A percentile compares a stretch with the other conserved stretches of the same genome.
Conservation (phyloP, 2,888 invertebrate genomes). For the Scaptomyza parva region DNA sequence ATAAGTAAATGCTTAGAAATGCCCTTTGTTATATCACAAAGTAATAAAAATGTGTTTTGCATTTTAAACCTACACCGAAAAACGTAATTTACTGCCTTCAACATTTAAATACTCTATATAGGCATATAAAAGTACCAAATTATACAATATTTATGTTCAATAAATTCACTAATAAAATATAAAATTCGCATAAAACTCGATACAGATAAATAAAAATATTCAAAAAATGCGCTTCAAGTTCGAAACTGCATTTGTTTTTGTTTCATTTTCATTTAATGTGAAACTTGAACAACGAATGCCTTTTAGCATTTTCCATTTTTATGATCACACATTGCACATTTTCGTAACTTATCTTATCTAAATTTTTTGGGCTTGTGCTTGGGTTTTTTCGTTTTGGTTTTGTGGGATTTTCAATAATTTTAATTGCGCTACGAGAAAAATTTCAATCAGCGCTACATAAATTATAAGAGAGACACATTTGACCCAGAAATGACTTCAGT, state of each 20-base stretch:
- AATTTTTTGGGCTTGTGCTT: slow-evolving; percentile 35
- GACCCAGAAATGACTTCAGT: slow-evolving; percentile 72
- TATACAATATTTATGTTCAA: slow-evolving; percentile 3
- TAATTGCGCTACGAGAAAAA: slow-evolving; percentile 68
- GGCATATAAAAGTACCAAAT: slow-evolving; percentile 2
- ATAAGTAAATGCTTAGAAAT: no score
- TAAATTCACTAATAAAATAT: slow-evolving; percentile 33
- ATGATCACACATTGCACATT: slow-evolving; percentile 40
- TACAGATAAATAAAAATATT: slow-evolving; percentile 20
- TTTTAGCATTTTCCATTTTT: slow-evolving; percentile 50
- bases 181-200: slow-evolving; percentile 47
- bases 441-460: slow-evolving; percentile 73
- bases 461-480: slow-evolving; percentile 60
- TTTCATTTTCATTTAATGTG: slow-evolving; percentile 30
- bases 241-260: slow-evolving; percentile 9
- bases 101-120: slow-evolving; percentile 1
- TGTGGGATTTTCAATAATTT: slow-evolving; percentile 66
- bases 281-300: slow-evolving; percentile 45
- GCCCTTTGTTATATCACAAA: no score
- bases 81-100: neutral
- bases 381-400: slow-evolving; percentile 16
- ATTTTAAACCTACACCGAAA: neutral
- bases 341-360: slow-evolving; percentile 46
- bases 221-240: slow-evolving; percentile 9
- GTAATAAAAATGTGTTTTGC: no score